Base-by-base conservation (phyloP, 2,888 invertebrate species). In the Zeuzera pyrina region DNA sequence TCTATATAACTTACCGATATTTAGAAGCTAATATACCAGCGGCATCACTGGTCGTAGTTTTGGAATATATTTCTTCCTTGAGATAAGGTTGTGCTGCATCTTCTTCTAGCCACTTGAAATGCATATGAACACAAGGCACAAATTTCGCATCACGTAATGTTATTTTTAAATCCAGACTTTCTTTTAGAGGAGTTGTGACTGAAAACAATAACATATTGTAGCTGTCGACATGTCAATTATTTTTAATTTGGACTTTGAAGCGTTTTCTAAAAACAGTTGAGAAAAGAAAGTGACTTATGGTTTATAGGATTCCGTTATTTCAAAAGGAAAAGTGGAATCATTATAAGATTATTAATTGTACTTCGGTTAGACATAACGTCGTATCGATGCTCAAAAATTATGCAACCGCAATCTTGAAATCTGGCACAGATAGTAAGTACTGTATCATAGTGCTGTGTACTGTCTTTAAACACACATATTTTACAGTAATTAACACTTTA, bases 151-250 rank as follows among this genome's bases (percentile, higher is more conserved):
- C 91, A 6, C 91, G 57, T 31, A 94, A 72, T n/a, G 88, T 87
- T 45, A 83, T 81, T 33, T 85, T 74, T 4, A 85, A 70, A 25
- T 87, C 76, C 25, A 96, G 71, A 38, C 89, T 76, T 43, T 84
- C 85, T 65, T 92, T 93, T 6, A 95, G 90, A n/a, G 96, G 95
- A 10, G 94, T 89, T 21, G 91, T 90, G 78, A 92, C 94, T 94
- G 66, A 41, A 74, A 77, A n/a, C n/a, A n/a, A n/a, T n/a, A n/a
- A n/a, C n/a, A n/a, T n/a, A n/a, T n/a, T n/a, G n/a, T n/a, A 19
- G 19, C 5, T 19, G 8, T 19, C 8, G 5, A 19, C 29, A 8
- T n/a, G 15, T 19, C 8, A 19, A 4, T 6, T 19, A 8, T 6
- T 19, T 5, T 19, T 19, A 19, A 19, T 19, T 19, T 19, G 5